Base-by-base conservation (phyloP, 1,140 invertebrate genomes). In the Neodiprion lecontei region DNA sequence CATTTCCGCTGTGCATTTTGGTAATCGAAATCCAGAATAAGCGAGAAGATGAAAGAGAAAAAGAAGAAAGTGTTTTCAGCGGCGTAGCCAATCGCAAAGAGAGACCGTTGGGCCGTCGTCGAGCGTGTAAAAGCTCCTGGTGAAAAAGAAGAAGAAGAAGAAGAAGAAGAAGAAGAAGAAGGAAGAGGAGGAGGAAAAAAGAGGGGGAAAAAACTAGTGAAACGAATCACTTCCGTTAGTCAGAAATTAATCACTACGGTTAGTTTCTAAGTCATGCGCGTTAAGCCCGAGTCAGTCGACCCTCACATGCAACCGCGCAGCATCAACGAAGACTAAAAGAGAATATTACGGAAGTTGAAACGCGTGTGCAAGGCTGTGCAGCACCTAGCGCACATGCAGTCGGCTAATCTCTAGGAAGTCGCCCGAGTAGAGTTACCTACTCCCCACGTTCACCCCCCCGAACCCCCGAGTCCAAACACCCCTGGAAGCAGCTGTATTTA, bases 181-280 rank as follows among this genome's bases (percentile, higher is more conserved):
- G 23, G 48, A 14, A 48, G 48, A 67, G 12, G 7, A 68, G 40
- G 12, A 68, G 61, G 28, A 48, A 67, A 47, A 49, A 11, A 69
- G 65, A 49, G 14, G 66, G 74, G 72, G 66, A 65, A 48, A 79
- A 79, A 77, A 61, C 3, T 7, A 9, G 53, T 61, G 53, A 61
- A 61, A 61, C 53, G 53, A 61, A 61, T 61, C 53, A 17, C n/a
- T 61, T 61, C 53, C 53, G 11, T 61, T 9, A 61, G 4, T 17
- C 53, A 61, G 53, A 61, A 61, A 61, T 61, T 61, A 61, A 61
- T 61, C 53, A 61, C 53, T 14, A 12, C n/a, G 53, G 53, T 5
- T 12, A 14, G 11, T 61, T 17, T 61, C 53, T 61, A 61, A 61
- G 53, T 61, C 53, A 61, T 61, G 53, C 53, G n/a, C 53, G 28